Evolutionary conservation across 1,140 invertebrate genomes (phyloP), one percentile per base, ranked within the genome.

Genomic region (Macrocentrus cingulum): DNA sequence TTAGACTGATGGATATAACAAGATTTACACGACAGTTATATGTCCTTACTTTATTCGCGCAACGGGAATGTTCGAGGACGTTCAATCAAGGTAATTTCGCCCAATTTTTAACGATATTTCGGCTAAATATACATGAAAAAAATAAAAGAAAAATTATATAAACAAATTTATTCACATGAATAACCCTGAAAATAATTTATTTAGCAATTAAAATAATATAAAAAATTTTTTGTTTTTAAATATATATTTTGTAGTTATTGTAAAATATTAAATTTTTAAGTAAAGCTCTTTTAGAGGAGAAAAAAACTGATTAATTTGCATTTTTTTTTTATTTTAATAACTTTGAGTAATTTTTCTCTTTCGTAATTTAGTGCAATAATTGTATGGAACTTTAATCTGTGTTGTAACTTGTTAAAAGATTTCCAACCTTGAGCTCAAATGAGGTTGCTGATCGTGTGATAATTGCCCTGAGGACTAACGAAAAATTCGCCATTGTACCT

Each of bases 61-160:
- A 19, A 98, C 95, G 5, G 94, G 94, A 60, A 97, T 98, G 94
- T 98, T 98, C 66, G 88, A 91, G 18, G 90, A 94, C 59, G 91
- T 94, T 19, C 82, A 88, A 67, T 87, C 91, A 60, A 90, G 88
- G 91, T 93, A 77, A 82, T 20, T 16, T 34, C 22, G 16, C 25
- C 9, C 7, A n/a, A 34, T 2, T 22, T 50, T 29, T 13, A 62
- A 48, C 23, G 22, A 37, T 48, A 15, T n/a, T 15, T 36, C 8
- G 5, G n/a, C 20, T n/a, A n/a, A n/a, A n/a, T n/a, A n/a, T n/a
- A n/a, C n/a, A n/a, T n/a, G n/a, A n/a, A n/a, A n/a, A n/a, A n/a
- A n/a, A n/a, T n/a, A n/a, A n/a, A n/a, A n/a, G n/a, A n/a, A n/a
- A n/a, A n/a, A n/a, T n/a, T n/a, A n/a, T n/a, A n/a, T n/a, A n/a